These are phyloP conservation scores for Onychomys arenicola DNA, from an alignment of 2,797 vertebrate species.

Conservation along the genomic window DNA sequence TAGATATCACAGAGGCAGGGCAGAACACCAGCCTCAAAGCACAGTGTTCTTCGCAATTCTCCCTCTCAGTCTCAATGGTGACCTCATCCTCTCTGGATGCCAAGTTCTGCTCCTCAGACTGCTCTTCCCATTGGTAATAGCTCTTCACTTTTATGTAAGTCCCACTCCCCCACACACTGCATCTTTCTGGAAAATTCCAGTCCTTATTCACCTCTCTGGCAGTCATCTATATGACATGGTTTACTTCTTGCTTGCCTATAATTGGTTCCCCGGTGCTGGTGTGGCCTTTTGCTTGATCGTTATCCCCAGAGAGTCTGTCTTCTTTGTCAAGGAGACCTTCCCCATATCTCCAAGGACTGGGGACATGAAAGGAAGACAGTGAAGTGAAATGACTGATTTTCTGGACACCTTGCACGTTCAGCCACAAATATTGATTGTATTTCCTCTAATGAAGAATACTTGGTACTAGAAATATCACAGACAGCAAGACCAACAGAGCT, in stretches of 20 bases:
- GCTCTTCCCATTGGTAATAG: not conserved
- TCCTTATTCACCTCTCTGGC: not conserved
- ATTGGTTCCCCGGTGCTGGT: not conserved
- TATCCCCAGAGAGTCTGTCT: not conserved
- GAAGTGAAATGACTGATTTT: not conserved
- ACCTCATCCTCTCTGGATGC: not conserved
- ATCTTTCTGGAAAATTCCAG: slow-evolving; percentile 25
- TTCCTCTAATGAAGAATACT: not conserved
- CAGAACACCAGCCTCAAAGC: not conserved
- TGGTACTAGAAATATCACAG: not conserved
- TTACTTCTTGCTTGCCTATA: not conserved
- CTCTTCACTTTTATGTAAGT: not conserved
- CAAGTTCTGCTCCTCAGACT: not conserved
- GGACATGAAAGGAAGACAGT: not conserved
- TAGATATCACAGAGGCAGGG: not conserved
- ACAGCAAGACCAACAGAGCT: not conserved
- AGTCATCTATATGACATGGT: not conserved
- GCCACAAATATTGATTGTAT: not conserved
- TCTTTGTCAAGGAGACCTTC: not conserved
- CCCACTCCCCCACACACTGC: not conserved
- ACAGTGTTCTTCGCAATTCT: not conserved
- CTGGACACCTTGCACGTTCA: not conserved
- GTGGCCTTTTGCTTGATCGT: not conserved
- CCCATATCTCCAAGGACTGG: not conserved
- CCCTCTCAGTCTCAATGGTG: not conserved